Evolutionary conservation across 2,888 invertebrate species (phyloP), one percentile per base, ranked within the genome.

Genomic region (Hydropsyche betteni): DNA sequence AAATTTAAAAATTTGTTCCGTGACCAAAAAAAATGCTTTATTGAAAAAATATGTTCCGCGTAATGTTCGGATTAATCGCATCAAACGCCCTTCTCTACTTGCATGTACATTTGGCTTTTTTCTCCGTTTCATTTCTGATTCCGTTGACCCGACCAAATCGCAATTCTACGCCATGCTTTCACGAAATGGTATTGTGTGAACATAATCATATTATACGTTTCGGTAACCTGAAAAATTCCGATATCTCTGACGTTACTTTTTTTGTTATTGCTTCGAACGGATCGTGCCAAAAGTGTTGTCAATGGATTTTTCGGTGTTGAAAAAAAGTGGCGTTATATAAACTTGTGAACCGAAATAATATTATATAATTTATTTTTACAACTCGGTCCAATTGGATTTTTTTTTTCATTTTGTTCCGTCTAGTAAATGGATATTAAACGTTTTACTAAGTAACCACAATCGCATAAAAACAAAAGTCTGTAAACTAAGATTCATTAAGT

Each of bases 131-230:
- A 53, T 53, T 53, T 14, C 53, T 44, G 44, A 4, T 64, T 36
- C 36, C 64, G 10, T 36, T 64, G 64, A 64, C 64, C 36, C 64
- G 10, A 64, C n/a, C 64, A 34, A 64, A 64, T 64, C 64, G 64
- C 64, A 36, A 64, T 64, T 64, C 64, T 33, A 64, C 34, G 64
- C 64, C 34, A n/a, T 36, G 34, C 64, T 64, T 64, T 64, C 64
- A 64, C 64, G 64, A 64, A 64, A 36, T 64, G 34, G 64, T 36
- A 64, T 64, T 64, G 64, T 64, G 64, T 64, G 64, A 64, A 34
- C 34, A 64, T 64, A 64, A 64, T 64, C 64, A 64, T 64, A 64
- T 64, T 64, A 64, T n/a, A 64, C 64, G 64, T 64, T 64, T 64
- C 64, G 64, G 33, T 64, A 64, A 34, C n/a, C 64, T 64, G 64